These are phyloP conservation scores for Pristiophorus japonicus DNA, from an alignment of 2,113 vertebrate genomes.

Conservation along the genomic window DNA sequence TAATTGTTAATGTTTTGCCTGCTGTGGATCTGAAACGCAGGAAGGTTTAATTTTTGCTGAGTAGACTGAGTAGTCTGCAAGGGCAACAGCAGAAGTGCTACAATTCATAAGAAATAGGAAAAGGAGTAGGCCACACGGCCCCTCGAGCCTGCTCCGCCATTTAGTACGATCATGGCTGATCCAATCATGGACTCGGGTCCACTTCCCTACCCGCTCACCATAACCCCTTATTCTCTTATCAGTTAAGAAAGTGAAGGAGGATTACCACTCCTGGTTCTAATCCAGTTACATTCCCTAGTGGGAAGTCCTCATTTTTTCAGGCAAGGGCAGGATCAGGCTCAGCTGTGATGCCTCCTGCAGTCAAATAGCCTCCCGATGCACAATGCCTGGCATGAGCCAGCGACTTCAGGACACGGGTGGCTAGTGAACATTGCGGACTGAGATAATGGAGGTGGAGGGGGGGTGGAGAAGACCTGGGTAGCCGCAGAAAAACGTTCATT, in stretches of 20 bases:
- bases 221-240: too few relatives aligned
- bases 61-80: background rate
- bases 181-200: too few relatives aligned
- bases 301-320: background rate
- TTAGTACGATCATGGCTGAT: too few relatives aligned
- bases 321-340: background rate
- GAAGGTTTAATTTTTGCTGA: background rate
- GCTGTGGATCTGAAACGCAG: background rate
- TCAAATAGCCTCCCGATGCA: background rate
- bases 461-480: background rate
- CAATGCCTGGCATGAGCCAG: too few relatives aligned
- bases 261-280: background rate
- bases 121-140: too few relatives aligned
- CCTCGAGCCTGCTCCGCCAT: too few relatives aligned
- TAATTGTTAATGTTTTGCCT: background rate
- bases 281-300: background rate
- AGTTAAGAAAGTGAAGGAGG: too few relatives aligned
- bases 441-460: background rate
- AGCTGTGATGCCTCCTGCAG: background rate
- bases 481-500: background rate
- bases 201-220: too few relatives aligned
- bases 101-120: too few relatives aligned
- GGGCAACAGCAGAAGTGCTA: background rate
- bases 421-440: background rate
- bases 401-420: background rate